Evolutionary conservation across 1,140 invertebrate genomes (phyloP).

Genomic region (Oreohelix idahoensis): DNA sequence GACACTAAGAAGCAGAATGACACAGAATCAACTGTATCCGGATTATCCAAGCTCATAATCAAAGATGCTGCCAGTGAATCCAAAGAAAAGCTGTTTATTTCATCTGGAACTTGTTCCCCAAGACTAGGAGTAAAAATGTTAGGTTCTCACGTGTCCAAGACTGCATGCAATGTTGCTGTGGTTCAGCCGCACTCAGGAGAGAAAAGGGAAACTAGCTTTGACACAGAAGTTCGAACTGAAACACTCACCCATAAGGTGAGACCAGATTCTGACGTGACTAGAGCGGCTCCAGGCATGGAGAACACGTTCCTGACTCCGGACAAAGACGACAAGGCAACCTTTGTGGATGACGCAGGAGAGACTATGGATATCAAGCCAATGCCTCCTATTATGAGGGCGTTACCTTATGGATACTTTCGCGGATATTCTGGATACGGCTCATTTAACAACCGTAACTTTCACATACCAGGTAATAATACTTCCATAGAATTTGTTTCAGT

Average conservation of each 20-base stretch:
- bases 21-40: background rate
- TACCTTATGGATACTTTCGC: conserved; percentile 66
- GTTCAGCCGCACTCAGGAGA: conserved; percentile 68
- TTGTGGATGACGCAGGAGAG: conserved; percentile 82
- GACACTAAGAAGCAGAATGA: background rate
- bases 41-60: conserved; percentile 24
- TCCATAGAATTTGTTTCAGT: too few relatives aligned
- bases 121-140: conserved; percentile 66
- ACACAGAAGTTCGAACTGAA: conserved; percentile 68
- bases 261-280: conserved; percentile 24
- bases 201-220: conserved; percentile 72
- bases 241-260: conserved; percentile 56
- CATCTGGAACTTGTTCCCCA: conserved; percentile 59
- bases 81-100: conserved; percentile 26
- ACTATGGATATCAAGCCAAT: conserved; percentile 90
- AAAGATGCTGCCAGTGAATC: conserved; percentile 37
- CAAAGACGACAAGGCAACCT: conserved; percentile 67
- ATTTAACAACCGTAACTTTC: conserved; percentile 59
- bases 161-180: conserved; percentile 68
- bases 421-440: conserved; percentile 58
- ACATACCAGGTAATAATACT: conserved; percentile 55
- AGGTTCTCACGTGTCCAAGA: conserved; percentile 58
- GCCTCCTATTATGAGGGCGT: conserved; percentile 82
- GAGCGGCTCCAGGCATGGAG: conserved; percentile 46
- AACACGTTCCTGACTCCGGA: conserved; percentile 54